A percentile compares a stretch with the other conserved stretches of the same genome.
phyloP scores from a whole-genome alignment of 2,888 invertebrate genomes.

The Lasioglossum marginatum region DNA sequence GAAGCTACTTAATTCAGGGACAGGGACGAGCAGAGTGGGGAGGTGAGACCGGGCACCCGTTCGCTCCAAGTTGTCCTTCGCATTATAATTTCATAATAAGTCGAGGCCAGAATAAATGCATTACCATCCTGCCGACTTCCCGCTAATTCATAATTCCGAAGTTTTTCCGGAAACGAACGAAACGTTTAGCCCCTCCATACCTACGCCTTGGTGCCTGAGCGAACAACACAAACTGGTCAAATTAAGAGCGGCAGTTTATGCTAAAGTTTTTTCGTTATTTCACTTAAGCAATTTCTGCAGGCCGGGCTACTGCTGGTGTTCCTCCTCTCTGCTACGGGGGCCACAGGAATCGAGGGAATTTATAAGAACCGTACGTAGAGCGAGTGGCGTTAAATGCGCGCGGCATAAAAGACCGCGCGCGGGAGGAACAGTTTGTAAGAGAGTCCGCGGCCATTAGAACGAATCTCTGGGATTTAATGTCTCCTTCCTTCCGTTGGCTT shows the following conservation, averaged over 20 bases:
- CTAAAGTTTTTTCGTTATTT: constrained; percentile 71
- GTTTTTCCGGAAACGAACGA: constrained; percentile 73
- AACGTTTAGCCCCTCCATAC: constrained; percentile 61
- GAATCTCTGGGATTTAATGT: constrained; percentile 83
- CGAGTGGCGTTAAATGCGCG: constrained; percentile 46
- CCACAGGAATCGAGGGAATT: constrained; percentile 70
- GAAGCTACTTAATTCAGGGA: constrained; percentile 57
- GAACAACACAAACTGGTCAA: constrained; percentile 67
- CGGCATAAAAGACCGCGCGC: constrained; percentile 68
- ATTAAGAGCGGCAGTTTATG: constrained; percentile 72
- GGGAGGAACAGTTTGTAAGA: constrained; percentile 80
- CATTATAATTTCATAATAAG: constrained; percentile 73
- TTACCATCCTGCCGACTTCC: constrained; percentile 66
- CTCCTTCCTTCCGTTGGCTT: constrained; percentile 72
- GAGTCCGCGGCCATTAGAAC: constrained; percentile 83
- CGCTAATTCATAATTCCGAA: constrained; percentile 74
- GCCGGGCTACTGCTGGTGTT: neutral
- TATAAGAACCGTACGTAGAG: constrained; percentile 77
- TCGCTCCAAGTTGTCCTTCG: constrained; percentile 64
- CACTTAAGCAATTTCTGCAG: constrained; percentile 63
- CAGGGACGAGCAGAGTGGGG: constrained; percentile 33
- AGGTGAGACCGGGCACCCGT: constrained; percentile 16
- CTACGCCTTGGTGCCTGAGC: constrained; percentile 16
- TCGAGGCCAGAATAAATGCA: constrained; percentile 67
- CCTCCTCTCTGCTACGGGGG: neutral